Evolutionary conservation across 2,797 vertebrate genomes (phyloP).

Genomic region (Spizella passerina): DNA sequence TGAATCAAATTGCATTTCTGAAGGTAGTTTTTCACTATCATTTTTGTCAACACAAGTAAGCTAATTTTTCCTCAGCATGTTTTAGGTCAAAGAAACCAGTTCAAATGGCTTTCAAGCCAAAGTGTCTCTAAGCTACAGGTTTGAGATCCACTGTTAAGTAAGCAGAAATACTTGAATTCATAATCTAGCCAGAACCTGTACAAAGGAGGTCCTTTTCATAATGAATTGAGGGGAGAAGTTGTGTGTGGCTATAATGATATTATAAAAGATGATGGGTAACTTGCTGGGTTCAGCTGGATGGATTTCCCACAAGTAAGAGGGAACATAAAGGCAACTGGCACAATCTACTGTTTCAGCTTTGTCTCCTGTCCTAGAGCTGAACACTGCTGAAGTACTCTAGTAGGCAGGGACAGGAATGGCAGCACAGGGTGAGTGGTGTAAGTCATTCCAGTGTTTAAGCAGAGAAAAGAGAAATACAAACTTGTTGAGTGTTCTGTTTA

Average conservation of each 20-base stretch:
- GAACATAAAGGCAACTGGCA: neutral
- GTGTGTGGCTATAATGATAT: neutral
- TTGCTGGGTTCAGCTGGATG: neutral
- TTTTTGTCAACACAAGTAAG: neutral
- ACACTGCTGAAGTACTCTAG: neutral
- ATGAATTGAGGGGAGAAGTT: neutral
- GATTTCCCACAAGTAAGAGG: neutral
- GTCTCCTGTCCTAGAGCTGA: neutral
- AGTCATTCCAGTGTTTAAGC: neutral
- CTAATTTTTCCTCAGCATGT: neutral
- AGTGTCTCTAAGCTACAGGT: neutral
- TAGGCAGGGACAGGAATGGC: neutral
- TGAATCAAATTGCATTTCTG: neutral
- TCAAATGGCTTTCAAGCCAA: neutral
- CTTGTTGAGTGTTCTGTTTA: neutral
- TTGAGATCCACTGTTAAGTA: neutral
- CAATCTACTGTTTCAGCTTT: neutral
- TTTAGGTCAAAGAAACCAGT: neutral
- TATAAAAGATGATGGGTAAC: neutral
- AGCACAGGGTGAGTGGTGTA: accelerated
- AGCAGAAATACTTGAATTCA: neutral
- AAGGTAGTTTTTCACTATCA: neutral
- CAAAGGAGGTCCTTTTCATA: neutral
- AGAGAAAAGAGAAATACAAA: neutral
- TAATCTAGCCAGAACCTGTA: neutral